Percentiles rank a stretch among this genome's conserved stretches.
phyloP scores from a whole-genome alignment of 2,797 vertebrate species.

The Myripristis jacobus region DNA sequence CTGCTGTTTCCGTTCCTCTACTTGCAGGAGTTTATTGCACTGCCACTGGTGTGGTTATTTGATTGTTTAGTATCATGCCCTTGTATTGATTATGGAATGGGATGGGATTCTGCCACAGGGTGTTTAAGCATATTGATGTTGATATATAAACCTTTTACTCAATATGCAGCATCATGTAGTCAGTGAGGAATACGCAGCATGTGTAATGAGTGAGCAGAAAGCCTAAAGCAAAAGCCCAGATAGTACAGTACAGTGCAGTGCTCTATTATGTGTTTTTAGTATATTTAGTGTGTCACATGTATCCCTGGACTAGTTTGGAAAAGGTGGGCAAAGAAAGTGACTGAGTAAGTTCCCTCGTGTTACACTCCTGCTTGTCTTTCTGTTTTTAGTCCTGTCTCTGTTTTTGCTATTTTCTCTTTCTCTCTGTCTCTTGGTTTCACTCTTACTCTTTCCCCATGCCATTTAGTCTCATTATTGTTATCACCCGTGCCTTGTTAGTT shows the following conservation, averaged over 20 bases:
- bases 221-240: not conserved
- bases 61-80: not conserved
- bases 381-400: too few relatives aligned
- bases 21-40: conserved; percentile 20
- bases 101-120: conserved; percentile 22
- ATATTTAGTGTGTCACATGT: too few relatives aligned
- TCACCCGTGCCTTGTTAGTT: too few relatives aligned
- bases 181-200: too few relatives aligned
- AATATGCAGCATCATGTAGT: not conserved
- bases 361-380: too few relatives aligned
- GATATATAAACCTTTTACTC: conserved; percentile 3
- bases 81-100: not conserved
- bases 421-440: too few relatives aligned
- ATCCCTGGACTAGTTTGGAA: conserved; percentile 5
- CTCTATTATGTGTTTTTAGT: too few relatives aligned
- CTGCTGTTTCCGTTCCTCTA: not conserved
- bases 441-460: too few relatives aligned
- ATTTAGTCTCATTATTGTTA: too few relatives aligned
- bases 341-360: not conserved
- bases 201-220: not conserved
- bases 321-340: not conserved
- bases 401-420: too few relatives aligned
- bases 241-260: not conserved
- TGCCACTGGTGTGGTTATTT: not conserved
- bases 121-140: conserved; percentile 34